A percentile compares a stretch with the other conserved stretches of the same genome.
Evolutionary conservation across 2,888 invertebrate species (phyloP).

Genomic region (Metallyticus violacea): DNA sequence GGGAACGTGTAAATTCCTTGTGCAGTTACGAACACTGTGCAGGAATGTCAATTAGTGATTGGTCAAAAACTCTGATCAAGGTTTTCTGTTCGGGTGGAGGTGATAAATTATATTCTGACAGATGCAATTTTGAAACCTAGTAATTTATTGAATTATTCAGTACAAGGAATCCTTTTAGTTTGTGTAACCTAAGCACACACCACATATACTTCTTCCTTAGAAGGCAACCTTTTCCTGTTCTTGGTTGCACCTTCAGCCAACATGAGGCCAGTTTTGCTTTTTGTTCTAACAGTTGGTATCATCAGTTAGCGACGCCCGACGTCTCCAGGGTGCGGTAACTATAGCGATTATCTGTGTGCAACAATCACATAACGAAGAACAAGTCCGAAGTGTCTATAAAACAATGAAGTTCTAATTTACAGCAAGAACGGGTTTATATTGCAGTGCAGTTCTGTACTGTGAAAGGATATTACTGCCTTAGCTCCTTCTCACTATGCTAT

Average conservation of each 20-base stretch:
- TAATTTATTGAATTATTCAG: too few relatives aligned
- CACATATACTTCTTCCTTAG: too few relatives aligned
- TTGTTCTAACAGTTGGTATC: not conserved
- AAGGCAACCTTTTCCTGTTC: too few relatives aligned
- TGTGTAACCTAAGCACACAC: too few relatives aligned
- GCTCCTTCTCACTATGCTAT: not conserved
- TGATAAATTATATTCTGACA: too few relatives aligned
- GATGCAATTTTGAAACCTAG: too few relatives aligned
- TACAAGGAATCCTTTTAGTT: too few relatives aligned
- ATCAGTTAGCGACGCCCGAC: not conserved
- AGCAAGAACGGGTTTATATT: not conserved
- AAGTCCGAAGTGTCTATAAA: constrained; percentile 1
- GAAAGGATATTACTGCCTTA: not conserved
- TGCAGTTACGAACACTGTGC: too few relatives aligned
- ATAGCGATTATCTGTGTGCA: not conserved
- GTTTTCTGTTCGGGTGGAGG: too few relatives aligned
- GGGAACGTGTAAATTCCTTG: too few relatives aligned
- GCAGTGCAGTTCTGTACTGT: not conserved
- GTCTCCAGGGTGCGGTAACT: constrained; percentile 1
- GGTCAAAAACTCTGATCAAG: too few relatives aligned
- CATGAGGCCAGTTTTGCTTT: not conserved
- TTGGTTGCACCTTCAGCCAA: not conserved
- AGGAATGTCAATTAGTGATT: too few relatives aligned
- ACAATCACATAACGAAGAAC: not conserved
- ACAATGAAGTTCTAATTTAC: constrained; percentile 9